Base-by-base conservation (phyloP, 2,888 invertebrate genomes). In the Habrosyne pyritoides region DNA sequence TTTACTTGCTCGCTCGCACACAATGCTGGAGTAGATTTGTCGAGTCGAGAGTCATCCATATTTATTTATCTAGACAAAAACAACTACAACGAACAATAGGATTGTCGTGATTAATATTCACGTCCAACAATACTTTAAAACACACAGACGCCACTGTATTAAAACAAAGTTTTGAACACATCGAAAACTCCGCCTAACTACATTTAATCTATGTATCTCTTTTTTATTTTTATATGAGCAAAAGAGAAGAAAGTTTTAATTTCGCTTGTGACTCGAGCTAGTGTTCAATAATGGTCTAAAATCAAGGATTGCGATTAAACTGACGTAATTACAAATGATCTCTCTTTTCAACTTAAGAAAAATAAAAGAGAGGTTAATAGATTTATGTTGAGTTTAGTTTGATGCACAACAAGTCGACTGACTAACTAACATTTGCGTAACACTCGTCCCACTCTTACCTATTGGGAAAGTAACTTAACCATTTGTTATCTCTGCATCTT, bases 1-100 rank as follows among this genome's bases (percentile, higher is more conserved):
- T 57, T 42, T 58, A 58, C 50, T 26, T 14, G 26, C 3, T 49
- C 18, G 18, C 28, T 50, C 50, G 14, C n/a, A 18, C 28, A 50
- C 28, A 18, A 50, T 30, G 18, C 14, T 10, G 10, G 21, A 49
- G 42, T 42, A 42, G 42, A 42, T 42, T n/a, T 42, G 42, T 42
- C 42, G 42, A 18, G 6, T 42, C 14, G 12, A 42, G 18, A 42
- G 42, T 18, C 42, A 8, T 42, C 42, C 42, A 42, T 18, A 42
- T 14, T 36, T 14, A 33, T 36, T 36, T 14, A 42, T 42, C n/a
- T 42, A 42, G 42, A 42, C 2, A 42, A 18, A 42, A 42, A 42
- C 0, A 36, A 3, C 1, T n/a, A 36, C 8, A 42, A 7, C 42
- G 4, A 7, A 42, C 42, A 42, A 42, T 18, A 42, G 18, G 4